Percentiles rank a stretch among this genome's conserved stretches.
These are phyloP conservation scores for Crax fasciolata DNA, from an alignment of 2,797 vertebrate species.

Conservation along the genomic window DNA sequence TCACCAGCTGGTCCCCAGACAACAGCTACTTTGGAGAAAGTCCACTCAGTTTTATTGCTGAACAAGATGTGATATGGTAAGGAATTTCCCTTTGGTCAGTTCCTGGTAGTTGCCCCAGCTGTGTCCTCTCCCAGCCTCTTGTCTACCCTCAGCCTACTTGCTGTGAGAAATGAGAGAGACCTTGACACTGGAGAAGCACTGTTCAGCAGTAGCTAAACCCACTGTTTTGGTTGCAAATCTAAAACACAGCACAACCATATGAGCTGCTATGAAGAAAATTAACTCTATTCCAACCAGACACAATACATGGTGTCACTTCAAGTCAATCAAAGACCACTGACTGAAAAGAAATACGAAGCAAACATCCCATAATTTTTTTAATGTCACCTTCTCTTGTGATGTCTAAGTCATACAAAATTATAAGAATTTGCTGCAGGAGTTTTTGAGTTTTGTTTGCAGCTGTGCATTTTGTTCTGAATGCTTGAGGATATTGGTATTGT, in stretches of 20 bases:
- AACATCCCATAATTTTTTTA: background rate
- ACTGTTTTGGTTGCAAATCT: background rate
- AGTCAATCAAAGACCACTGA: background rate
- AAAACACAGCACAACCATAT: background rate
- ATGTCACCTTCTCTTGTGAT: background rate
- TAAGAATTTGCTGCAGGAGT: background rate
- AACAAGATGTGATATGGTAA: accelerated
- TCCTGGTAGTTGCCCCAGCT: background rate
- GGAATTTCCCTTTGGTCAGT: background rate
- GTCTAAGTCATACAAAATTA: background rate
- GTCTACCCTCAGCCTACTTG: background rate
- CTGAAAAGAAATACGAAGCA: background rate
- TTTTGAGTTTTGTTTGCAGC: constrained; percentile 14
- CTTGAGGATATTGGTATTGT: background rate
- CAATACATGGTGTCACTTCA: background rate
- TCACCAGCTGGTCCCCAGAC: accelerated
- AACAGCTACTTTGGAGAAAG: background rate
- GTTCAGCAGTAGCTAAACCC: background rate
- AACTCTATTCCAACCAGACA: background rate
- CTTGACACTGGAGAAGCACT: accelerated
- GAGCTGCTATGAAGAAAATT: background rate
- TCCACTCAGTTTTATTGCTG: background rate
- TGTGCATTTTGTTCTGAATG: background rate
- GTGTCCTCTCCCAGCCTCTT: background rate
- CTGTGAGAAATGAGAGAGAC: background rate